These are phyloP conservation scores for Orbicella faveolata DNA, from an alignment of 64 coral and sea anemone species.

Conservation along the genomic window DNA sequence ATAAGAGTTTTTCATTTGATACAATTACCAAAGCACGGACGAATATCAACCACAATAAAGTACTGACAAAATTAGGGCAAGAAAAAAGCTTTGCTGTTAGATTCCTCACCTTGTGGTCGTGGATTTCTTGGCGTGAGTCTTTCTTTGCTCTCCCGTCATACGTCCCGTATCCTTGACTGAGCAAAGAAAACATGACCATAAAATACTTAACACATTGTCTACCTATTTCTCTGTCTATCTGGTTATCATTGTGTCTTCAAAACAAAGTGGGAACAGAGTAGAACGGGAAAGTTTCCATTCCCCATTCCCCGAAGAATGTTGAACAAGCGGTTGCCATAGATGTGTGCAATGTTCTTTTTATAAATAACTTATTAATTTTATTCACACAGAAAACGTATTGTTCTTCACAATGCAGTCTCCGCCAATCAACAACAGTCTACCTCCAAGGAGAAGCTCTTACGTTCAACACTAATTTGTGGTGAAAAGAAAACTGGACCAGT, in stretches of 20 bases:
- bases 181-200: slow-evolving; percentile 36
- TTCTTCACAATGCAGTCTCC: background rate
- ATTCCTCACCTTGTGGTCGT: background rate
- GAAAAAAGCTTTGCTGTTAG: background rate
- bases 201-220: background rate
- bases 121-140: slow-evolving; percentile 39
- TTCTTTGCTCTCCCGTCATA: slow-evolving; percentile 64
- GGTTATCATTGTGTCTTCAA: no score
- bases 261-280: background rate
- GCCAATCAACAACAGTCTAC: background rate
- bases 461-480: no score
- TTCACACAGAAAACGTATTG: background rate
- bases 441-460: no score
- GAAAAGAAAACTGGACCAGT: no score
- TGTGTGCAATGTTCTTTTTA: background rate
- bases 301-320: background rate
- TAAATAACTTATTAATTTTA: slow-evolving; percentile 35
- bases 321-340: slow-evolving; percentile 47
- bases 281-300: background rate
- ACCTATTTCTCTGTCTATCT: no score
- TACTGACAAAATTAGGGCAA: background rate
- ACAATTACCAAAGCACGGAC: no score
- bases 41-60: no score
- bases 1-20: no score
- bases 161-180: slow-evolving; percentile 67